Percentiles rank a stretch among this genome's conserved stretches.
Conservation (phyloP, 2,888 invertebrate genomes). For the Cordilura impudica region DNA sequence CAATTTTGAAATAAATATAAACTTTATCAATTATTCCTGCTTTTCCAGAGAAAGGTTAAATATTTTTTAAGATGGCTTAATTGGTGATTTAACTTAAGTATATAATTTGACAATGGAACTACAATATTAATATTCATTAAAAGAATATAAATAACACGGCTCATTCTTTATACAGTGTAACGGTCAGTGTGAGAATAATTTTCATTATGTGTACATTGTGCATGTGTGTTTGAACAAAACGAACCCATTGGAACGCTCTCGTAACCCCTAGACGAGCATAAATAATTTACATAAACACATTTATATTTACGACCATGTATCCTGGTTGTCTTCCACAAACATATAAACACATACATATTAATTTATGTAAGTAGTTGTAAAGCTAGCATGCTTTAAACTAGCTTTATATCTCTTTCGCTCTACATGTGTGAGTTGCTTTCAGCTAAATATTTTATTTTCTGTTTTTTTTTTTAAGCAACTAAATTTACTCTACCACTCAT, state of each 20-base stretch:
- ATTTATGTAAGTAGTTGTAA: background rate
- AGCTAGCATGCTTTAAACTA: slow-evolving; percentile 39
- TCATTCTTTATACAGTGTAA: background rate
- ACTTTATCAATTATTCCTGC: too few relatives aligned
- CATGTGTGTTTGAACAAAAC: background rate
- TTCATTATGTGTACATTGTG: background rate
- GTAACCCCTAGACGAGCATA: slow-evolving; percentile 17
- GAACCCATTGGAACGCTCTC: slow-evolving; percentile 29
- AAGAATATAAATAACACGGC: slow-evolving; percentile 4
- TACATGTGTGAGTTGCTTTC: background rate
- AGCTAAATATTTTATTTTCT: background rate
- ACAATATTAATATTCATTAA: slow-evolving; percentile 49
- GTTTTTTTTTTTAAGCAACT: background rate
- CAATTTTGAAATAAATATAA: too few relatives aligned
- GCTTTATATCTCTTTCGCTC: background rate
- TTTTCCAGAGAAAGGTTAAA: background rate
- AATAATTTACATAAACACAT: slow-evolving; percentile 23
- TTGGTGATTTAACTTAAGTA: slow-evolving; percentile 31
- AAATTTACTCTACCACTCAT: slow-evolving; percentile 15
- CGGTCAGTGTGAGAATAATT: background rate
- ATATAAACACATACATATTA: background rate
- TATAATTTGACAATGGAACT: slow-evolving; percentile 29
- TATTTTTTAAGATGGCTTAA: slow-evolving; percentile 32
- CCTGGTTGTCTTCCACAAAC: background rate
- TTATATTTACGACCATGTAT: background rate